These are phyloP conservation scores for Dynastes maya DNA, from an alignment of 2,888 invertebrate species.

Conservation along the genomic window DNA sequence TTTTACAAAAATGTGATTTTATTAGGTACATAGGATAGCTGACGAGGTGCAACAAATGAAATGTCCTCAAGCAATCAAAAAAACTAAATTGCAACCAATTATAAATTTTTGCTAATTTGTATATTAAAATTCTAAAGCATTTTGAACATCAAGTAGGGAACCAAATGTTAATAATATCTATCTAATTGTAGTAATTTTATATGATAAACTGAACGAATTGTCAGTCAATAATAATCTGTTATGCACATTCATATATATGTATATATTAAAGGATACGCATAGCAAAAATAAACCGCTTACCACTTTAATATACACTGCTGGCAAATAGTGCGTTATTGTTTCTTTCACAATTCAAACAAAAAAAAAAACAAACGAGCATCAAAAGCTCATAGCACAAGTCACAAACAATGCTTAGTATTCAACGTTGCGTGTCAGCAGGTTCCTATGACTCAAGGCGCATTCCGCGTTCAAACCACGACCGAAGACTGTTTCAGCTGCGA, in stretches of 20 bases:
- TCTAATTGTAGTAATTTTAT: no score
- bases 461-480: constrained; percentile 58
- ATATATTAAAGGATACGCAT: background rate
- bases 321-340: constrained; percentile 25
- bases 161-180: no score
- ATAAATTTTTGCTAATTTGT: no score
- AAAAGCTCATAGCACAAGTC: constrained; percentile 40
- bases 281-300: background rate
- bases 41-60: no score
- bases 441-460: constrained; percentile 64
- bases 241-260: constrained; percentile 12
- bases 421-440: constrained; percentile 62
- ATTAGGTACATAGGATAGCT: no score
- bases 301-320: background rate
- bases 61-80: no score
- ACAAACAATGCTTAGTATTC: constrained; percentile 51
- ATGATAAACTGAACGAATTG: no score
- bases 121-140: no score
- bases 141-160: no score
- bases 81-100: no score
- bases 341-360: background rate
- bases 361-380: constrained; percentile 19
- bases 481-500: constrained; percentile 59
- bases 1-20: no score
- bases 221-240: background rate